phyloP scores from a whole-genome alignment of 2,797 vertebrate genomes.

The Avahi laniger region DNA sequence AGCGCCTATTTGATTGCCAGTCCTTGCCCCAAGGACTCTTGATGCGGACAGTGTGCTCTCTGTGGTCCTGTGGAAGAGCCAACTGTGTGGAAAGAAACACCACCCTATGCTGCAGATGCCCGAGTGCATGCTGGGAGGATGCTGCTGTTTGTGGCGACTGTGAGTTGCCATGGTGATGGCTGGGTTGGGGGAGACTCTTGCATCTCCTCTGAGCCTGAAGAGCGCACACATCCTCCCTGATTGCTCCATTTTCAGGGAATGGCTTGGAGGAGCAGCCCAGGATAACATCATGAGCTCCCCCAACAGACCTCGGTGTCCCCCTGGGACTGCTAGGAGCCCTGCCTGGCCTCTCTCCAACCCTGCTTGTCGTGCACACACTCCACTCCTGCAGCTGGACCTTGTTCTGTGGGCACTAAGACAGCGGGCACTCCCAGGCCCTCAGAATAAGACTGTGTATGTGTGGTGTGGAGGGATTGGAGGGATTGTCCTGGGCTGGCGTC shows the following conservation, averaged over 20 bases:
- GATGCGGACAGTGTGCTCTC: not conserved
- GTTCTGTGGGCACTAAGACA: not conserved
- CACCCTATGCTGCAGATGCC: not conserved
- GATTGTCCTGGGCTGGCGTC: not conserved
- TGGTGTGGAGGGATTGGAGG: not conserved
- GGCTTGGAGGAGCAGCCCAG: not conserved
- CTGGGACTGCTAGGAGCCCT: not conserved
- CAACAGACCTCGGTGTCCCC: not conserved
- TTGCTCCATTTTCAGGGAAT: not conserved
- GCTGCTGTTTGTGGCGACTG: not conserved
- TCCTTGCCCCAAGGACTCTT: not conserved
- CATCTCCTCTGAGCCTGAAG: not conserved
- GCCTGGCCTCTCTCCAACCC: not conserved
- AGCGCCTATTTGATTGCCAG: not conserved
- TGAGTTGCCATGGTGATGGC: not conserved
- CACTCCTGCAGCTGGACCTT: not conserved
- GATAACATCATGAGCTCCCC: not conserved
- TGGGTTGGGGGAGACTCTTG: not conserved
- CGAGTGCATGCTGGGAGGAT: not conserved
- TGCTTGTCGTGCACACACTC: not conserved
- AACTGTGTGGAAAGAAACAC: not conserved
- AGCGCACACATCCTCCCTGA: not conserved
- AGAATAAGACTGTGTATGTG: not conserved
- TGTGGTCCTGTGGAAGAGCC: not conserved
- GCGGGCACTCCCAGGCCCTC: not conserved